Evolutionary conservation across 2,888 invertebrate genomes (phyloP).

Genomic region (Eupelmus urozonus): DNA sequence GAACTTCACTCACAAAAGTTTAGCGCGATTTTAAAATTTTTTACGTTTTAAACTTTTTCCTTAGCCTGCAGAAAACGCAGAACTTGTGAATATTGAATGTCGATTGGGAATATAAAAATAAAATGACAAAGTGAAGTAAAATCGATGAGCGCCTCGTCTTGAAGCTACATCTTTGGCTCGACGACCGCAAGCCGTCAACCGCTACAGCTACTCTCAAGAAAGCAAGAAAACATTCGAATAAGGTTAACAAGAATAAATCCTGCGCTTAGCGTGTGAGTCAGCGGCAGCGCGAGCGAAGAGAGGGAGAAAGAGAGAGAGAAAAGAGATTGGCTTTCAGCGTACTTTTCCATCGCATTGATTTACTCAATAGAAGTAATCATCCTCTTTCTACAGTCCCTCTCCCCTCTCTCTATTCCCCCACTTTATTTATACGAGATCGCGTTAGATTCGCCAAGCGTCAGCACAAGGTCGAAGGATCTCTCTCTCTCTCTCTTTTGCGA

Average conservation of each 20-base stretch:
- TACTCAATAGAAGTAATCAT: conserved; percentile 32
- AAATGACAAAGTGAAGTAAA: no score
- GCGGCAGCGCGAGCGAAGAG: conserved; percentile 8
- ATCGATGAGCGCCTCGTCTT: not conserved
- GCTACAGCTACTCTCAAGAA: not conserved
- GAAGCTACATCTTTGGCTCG: not conserved
- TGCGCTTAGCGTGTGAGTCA: conserved; percentile 15
- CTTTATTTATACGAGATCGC: no score
- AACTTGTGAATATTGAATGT: no score
- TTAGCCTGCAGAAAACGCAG: no score
- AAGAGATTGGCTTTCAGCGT: conserved; percentile 37
- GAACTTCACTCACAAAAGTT: no score
- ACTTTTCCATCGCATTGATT: conserved; percentile 35
- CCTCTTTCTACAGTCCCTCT: not conserved
- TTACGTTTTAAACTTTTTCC: not conserved
- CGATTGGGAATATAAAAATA: no score
- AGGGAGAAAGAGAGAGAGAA: no score
- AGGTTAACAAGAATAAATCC: conserved; percentile 28
- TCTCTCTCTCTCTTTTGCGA: no score
- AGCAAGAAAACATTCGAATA: conserved; percentile 27
- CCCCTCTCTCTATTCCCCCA: not conserved
- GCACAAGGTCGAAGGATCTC: not conserved
- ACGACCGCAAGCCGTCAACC: no score
- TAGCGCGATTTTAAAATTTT: not conserved
- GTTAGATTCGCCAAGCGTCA: not conserved